phyloP scores from a whole-genome alignment of 2,113 vertebrate genomes.

The Corythornis vintsioides region DNA sequence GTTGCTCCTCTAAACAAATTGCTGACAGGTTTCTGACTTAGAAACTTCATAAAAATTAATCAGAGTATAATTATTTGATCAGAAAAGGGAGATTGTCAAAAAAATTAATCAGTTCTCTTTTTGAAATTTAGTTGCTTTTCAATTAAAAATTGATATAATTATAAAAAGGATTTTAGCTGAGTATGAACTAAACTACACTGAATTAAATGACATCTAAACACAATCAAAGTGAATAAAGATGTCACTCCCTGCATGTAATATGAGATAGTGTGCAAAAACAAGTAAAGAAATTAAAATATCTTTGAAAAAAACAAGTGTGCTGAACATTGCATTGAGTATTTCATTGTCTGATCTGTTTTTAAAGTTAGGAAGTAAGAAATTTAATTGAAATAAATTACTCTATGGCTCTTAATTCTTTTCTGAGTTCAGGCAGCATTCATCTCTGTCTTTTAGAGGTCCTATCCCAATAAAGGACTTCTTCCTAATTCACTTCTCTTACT shows the following conservation, averaged over 20 bases:
- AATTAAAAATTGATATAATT: neutral
- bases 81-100: neutral
- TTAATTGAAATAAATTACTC: neutral
- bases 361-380: neutral
- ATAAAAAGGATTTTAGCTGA: neutral
- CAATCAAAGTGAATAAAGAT: neutral
- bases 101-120: neutral
- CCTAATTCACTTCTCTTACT: neutral
- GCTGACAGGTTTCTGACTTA: neutral
- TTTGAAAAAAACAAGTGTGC: rapidly evolving
- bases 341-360: neutral
- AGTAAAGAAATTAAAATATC: neutral
- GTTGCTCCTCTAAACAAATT: neutral
- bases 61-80: neutral
- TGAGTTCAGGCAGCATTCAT: neutral
- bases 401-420: neutral
- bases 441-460: neutral
- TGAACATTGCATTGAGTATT: neutral
- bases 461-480: neutral
- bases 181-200: neutral
- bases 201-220: neutral
- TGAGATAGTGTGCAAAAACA: neutral
- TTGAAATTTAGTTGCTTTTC: neutral
- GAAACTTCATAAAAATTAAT: neutral
- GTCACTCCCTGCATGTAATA: neutral